Percentiles rank a stretch among this genome's conserved stretches.
phyloP scores from a whole-genome alignment of 2,888 invertebrate species.

The Timema cristinae region DNA sequence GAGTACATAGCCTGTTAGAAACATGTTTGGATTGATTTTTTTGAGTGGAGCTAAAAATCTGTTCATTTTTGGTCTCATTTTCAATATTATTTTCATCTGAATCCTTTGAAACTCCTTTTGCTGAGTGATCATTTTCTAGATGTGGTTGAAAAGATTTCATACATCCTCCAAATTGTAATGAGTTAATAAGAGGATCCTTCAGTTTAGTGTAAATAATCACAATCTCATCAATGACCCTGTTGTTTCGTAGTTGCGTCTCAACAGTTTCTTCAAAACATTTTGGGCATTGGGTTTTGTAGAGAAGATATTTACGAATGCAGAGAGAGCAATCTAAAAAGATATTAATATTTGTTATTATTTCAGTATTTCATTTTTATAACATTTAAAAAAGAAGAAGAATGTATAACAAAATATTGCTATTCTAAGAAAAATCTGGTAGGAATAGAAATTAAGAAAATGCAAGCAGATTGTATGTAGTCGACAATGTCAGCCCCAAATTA shows the following conservation, averaged over 20 bases:
- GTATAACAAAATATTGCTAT: background rate
- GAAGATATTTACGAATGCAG: constrained; percentile 50
- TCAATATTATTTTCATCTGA: too few relatives aligned
- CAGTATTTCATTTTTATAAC: too few relatives aligned
- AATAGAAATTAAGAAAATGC: background rate
- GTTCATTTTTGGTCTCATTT: too few relatives aligned
- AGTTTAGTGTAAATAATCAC: constrained; percentile 33
- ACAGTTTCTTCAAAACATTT: constrained; percentile 47
- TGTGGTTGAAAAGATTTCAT: too few relatives aligned
- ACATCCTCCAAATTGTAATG: too few relatives aligned
- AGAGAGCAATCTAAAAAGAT: constrained; percentile 49
- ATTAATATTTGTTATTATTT: background rate
- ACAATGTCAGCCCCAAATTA: too few relatives aligned
- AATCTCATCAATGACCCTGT: constrained; percentile 48
- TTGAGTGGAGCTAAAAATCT: too few relatives aligned
- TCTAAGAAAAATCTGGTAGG: background rate
- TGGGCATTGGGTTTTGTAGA: constrained; percentile 50
- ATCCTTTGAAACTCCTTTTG: too few relatives aligned
- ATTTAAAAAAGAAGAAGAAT: background rate
- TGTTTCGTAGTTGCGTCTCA: constrained; percentile 48
- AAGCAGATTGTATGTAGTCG: too few relatives aligned
- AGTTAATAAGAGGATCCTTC: constrained; percentile 1
- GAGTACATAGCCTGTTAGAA: too few relatives aligned
- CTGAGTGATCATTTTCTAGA: too few relatives aligned
- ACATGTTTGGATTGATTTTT: too few relatives aligned